Base-by-base conservation (phyloP, 2,113 vertebrate species). In the Marcusenius ussheri region DNA sequence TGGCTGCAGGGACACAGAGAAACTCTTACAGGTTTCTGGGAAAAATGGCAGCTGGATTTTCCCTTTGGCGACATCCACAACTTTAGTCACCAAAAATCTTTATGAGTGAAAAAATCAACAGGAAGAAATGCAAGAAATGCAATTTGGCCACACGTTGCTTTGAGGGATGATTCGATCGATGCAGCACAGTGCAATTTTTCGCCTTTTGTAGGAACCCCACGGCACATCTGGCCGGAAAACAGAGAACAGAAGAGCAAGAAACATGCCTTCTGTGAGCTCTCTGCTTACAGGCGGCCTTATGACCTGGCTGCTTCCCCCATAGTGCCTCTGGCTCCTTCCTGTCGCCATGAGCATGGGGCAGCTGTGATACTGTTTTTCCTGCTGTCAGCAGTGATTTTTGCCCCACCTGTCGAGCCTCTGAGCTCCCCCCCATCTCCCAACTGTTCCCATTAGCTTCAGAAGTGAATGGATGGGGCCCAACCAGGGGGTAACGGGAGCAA, bases 91-190 rank as follows among this genome's bases (percentile, higher is more conserved):
- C 49, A 53, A 56, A 87, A 87, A 53, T n/a, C 50, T 87, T 87
- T 31, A 53, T n/a, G 27, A 87, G 51, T 24, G 39, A 88, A 88
- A 46, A 74, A 66, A 70, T 24, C 56, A 74, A 49, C 56, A 45
- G 87, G 53, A 35, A 88, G 88, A 70, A 70, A 70, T n/a, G 45
- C 58, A 45, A 47, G 17, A n/a, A n/a, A n/a, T 74, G 49, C 47
- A 74, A 88, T 74, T 70, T 88, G 88, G 53, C 58, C 88, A 50
- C 58, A 74, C 62, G 24, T 31, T 47, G 88, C n/a, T 88, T 31
- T 70, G 88, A 70, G 58, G 62, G 88, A n/a, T 13, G 74, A 51
- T 24, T 49, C 17, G 88, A 89, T 89, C 88, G 21, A 89, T 89
- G 35, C 46, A 47, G 47, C 15, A 35, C 66, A 21, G 66, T 51